phyloP scores from a whole-genome alignment of 2,113 vertebrate species.

The Anolis carolinensis region DNA sequence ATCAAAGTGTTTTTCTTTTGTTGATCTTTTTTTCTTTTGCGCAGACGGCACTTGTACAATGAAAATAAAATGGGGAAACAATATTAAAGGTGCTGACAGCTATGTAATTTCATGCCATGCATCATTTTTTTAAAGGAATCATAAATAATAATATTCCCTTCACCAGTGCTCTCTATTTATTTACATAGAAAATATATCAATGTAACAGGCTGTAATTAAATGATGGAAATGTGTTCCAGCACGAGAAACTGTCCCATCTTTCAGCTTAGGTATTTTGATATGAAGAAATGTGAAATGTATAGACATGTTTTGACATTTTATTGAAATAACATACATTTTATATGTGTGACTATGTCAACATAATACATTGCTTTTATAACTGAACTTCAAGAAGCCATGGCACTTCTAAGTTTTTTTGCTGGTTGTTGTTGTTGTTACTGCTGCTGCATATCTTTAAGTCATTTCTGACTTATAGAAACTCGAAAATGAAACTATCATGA shows the following conservation, averaged over 20 bases:
- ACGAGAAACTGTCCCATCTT: constrained; percentile 29
- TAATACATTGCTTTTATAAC: constrained; percentile 50
- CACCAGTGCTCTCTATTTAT: constrained; percentile 48
- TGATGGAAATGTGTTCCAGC: constrained; percentile 56
- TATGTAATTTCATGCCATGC: constrained; percentile 60
- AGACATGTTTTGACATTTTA: constrained; percentile 57
- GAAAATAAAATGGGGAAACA: constrained; percentile 29
- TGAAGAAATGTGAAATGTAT: constrained; percentile 58
- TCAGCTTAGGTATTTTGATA: constrained; percentile 37
- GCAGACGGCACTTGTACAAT: constrained; percentile 24
- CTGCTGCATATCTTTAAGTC: too few species aligned
- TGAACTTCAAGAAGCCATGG: constrained; percentile 2
- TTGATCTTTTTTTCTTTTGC: neutral
- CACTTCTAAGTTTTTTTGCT: neutral
- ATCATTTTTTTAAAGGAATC: constrained; percentile 55
- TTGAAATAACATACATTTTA: constrained; percentile 64
- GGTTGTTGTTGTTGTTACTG: neutral
- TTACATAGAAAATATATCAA: constrained; percentile 59
- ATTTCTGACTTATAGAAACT: too few species aligned
- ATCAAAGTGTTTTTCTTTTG: constrained; percentile 31
- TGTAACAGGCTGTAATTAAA: constrained; percentile 50
- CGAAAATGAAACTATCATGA: too few species aligned
- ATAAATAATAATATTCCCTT: constrained; percentile 39
- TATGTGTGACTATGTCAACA: constrained; percentile 59
- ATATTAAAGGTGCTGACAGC: constrained; percentile 26